These are phyloP conservation scores for Brenthis ino DNA, from an alignment of 2,888 invertebrate genomes.

Conservation along the genomic window DNA sequence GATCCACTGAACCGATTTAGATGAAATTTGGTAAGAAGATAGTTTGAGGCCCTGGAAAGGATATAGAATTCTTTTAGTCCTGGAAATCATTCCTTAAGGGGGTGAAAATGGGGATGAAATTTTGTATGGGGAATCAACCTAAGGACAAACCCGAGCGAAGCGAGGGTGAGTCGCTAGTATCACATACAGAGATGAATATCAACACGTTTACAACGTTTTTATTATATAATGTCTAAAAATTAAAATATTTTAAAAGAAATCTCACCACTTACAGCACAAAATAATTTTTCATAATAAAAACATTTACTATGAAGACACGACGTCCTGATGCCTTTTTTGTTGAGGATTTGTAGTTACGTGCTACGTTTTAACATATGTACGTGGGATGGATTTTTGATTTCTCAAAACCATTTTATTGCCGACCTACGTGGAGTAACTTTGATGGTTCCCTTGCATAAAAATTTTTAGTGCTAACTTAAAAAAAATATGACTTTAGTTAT, in stretches of 20 bases:
- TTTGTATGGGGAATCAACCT: too few relatives aligned
- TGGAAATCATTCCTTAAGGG: too few relatives aligned
- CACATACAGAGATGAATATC: too few relatives aligned
- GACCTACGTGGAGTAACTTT: conserved; percentile 37
- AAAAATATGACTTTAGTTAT: too few relatives aligned
- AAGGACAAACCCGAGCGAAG: too few relatives aligned
- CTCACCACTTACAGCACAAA: conserved; percentile 41
- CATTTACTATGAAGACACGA: conserved; percentile 59
- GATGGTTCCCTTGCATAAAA: conserved; percentile 20
- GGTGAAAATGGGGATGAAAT: too few relatives aligned
- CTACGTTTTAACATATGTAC: conserved; percentile 54
- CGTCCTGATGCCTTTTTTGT: conserved; percentile 52
- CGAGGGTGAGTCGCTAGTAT: too few relatives aligned
- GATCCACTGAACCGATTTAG: too few relatives aligned
- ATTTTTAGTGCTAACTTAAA: not conserved
- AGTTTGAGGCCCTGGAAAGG: too few relatives aligned
- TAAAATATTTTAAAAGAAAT: not conserved
- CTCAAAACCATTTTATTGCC: conserved; percentile 47
- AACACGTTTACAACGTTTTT: too few relatives aligned
- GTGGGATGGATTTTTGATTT: conserved; percentile 64
- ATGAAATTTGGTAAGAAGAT: too few relatives aligned
- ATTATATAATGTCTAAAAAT: not conserved
- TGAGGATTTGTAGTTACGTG: conserved; percentile 54
- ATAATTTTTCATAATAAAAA: conserved; percentile 67
- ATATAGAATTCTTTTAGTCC: too few relatives aligned